These are phyloP conservation scores for Oreonectes daqikongensis DNA, from an alignment of 2,797 vertebrate genomes.

Conservation along the genomic window DNA sequence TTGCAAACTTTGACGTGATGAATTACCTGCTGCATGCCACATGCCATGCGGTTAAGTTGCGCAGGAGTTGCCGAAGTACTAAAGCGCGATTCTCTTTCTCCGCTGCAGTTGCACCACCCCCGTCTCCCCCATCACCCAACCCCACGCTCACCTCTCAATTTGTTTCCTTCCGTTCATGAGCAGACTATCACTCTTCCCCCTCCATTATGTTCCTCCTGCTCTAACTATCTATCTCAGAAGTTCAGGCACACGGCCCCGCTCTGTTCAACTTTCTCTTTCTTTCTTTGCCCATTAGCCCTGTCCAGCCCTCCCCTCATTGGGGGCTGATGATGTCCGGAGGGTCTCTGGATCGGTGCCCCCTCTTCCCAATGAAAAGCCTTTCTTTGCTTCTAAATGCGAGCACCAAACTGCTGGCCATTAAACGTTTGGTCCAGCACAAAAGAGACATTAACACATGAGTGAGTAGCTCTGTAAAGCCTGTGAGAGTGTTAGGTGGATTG, in stretches of 20 bases:
- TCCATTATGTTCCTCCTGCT: slow-evolving; percentile 38
- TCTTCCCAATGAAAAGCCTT: slow-evolving; percentile 35
- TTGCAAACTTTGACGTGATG: slow-evolving; percentile 72
- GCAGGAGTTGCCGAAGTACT: slow-evolving; percentile 12
- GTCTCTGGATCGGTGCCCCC: slow-evolving; percentile 48
- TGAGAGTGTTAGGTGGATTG: slow-evolving; percentile 68
- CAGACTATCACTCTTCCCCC: slow-evolving; percentile 32
- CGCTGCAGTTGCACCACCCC: slow-evolving; percentile 18
- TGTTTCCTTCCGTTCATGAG: slow-evolving; percentile 40
- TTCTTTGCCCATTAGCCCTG: slow-evolving; percentile 31
- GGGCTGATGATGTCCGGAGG: slow-evolving; percentile 35
- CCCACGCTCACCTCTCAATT: slow-evolving; percentile 35
- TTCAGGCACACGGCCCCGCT: slow-evolving; percentile 27
- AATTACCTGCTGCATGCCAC: slow-evolving; percentile 69
- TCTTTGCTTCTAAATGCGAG: slow-evolving; percentile 68
- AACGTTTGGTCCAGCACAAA: slow-evolving; percentile 74
- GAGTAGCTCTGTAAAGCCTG: slow-evolving; percentile 72
- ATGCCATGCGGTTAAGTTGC: slow-evolving; percentile 39
- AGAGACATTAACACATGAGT: slow-evolving; percentile 82
- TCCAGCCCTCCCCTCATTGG: slow-evolving; percentile 31
- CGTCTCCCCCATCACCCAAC: slow-evolving; percentile 10
- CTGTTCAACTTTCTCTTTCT: slow-evolving; percentile 42
- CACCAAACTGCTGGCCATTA: slow-evolving; percentile 78
- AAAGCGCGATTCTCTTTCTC: slow-evolving; percentile 11
- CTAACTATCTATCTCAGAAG: slow-evolving; percentile 38